A percentile compares a stretch with the other conserved stretches of the same genome.
Evolutionary conservation across 2,113 vertebrate genomes (phyloP).

Genomic region (Corapipo altera): DNA sequence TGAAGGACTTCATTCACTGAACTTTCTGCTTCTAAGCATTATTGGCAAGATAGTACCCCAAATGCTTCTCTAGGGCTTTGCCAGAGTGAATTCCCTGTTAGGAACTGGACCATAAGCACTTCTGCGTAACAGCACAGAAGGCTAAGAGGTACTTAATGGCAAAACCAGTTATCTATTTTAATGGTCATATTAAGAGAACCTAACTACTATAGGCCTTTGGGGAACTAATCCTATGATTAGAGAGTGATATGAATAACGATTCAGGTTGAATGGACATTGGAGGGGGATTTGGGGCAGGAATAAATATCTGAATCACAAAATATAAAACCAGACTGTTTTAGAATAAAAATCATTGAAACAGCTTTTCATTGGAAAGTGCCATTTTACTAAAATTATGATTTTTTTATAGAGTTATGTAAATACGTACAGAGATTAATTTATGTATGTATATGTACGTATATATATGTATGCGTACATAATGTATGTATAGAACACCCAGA

Average conservation of each 20-base stretch:
- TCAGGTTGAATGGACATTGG: not conserved
- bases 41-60: not conserved
- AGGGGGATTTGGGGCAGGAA: not conserved
- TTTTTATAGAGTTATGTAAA: not conserved
- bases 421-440: not conserved
- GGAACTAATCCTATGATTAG: not conserved
- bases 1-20: not conserved
- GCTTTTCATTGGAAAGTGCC: not conserved
- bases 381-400: not conserved
- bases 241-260: not conserved
- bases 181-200: not conserved
- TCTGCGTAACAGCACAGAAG: not conserved
- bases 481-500: not conserved
- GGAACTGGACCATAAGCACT: not conserved
- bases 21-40: not conserved
- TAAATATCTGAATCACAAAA: not conserved
- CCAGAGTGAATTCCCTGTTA: not conserved
- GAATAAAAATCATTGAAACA: not conserved
- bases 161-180: slow-evolving; percentile 18
- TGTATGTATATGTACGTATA: not conserved
- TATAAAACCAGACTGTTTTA: not conserved
- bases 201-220: not conserved
- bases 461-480: not conserved
- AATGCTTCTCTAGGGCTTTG: not conserved
- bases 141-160: not conserved